These are phyloP conservation scores for Pteruthius melanotis DNA, from an alignment of 2,113 vertebrate genomes.

Conservation along the genomic window DNA sequence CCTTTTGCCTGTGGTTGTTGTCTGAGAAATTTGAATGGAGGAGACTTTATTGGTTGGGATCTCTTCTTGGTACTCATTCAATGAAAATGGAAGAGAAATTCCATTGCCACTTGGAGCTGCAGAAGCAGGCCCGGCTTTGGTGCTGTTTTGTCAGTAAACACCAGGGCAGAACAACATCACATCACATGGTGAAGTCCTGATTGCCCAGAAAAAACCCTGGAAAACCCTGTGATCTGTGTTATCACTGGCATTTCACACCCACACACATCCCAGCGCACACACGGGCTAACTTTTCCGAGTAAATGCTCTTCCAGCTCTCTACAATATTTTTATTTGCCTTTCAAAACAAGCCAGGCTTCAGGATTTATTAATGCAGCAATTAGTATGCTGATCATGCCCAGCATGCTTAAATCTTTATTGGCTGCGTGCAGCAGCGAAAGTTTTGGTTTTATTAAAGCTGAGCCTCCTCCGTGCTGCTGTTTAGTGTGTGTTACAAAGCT, in stretches of 20 bases:
- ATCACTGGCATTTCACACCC: not conserved
- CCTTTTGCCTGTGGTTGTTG: not conserved
- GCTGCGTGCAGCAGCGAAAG: conserved; percentile 20
- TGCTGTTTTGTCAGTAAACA: not conserved
- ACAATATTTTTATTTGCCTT: conserved; percentile 64
- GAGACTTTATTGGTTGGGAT: not conserved
- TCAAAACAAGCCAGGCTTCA: conserved; percentile 29
- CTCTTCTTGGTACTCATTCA: not conserved
- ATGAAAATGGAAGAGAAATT: not conserved
- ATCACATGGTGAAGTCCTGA: not conserved
- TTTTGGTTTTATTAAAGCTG: conserved; percentile 49
- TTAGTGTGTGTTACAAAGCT: conserved; percentile 58
- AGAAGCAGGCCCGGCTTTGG: not conserved
- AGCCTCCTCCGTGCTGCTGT: conserved; percentile 26
- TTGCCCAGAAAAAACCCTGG: not conserved
- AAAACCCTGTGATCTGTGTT: not conserved
- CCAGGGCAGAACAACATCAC: not conserved
- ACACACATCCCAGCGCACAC: not conserved
- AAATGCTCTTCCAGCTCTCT: conserved; percentile 27
- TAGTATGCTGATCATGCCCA: conserved; percentile 50
- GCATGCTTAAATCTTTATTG: conserved; percentile 51
- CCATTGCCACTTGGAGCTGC: not conserved
- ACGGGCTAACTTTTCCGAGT: not conserved
- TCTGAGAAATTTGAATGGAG: not conserved
- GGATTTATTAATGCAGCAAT: conserved; percentile 52